Conservation (phyloP, 2,797 vertebrate genomes). For the Rhinella marina region DNA sequence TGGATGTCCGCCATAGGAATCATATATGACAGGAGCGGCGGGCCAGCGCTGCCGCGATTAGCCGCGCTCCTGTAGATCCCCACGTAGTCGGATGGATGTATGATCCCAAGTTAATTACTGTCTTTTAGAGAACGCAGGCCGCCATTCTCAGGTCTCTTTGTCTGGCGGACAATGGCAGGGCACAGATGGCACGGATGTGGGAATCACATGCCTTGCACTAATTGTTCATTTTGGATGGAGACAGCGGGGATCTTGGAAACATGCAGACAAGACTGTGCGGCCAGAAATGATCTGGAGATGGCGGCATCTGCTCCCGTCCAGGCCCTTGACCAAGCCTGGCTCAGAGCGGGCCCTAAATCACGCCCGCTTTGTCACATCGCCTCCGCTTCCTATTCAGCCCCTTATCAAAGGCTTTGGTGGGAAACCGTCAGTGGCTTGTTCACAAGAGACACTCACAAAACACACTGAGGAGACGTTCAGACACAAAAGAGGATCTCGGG, state of each 20-base stretch:
- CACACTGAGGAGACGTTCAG: neutral
- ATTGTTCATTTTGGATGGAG: slow-evolving; percentile 22
- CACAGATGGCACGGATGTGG: slow-evolving; percentile 67
- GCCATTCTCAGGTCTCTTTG: slow-evolving; percentile 64
- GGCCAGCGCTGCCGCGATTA: neutral
- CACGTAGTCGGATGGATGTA: slow-evolving; percentile 52
- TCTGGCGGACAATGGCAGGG: slow-evolving; percentile 52
- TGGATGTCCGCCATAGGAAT: neutral
- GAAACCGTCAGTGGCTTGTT: slow-evolving; percentile 20
- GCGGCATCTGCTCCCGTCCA: neutral
- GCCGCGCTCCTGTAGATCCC: slow-evolving; percentile 27
- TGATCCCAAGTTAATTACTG: neutral
- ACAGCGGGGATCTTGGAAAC: slow-evolving; percentile 56
- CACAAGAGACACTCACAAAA: slow-evolving; percentile 19
- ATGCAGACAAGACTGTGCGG: neutral
- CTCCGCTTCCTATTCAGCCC: neutral
- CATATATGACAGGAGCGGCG: neutral
- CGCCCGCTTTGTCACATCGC: neutral
- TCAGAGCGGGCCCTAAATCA: slow-evolving; percentile 22
- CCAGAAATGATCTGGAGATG: neutral
- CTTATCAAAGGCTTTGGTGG: slow-evolving; percentile 29
- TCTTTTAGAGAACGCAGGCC: slow-evolving; percentile 32
- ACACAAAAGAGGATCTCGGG: neutral
- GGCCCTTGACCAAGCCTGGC: slow-evolving; percentile 13
- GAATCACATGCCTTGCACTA: slow-evolving; percentile 42